Base-by-base conservation (phyloP, 2,797 vertebrate species). In the Pteropus rufus region DNA sequence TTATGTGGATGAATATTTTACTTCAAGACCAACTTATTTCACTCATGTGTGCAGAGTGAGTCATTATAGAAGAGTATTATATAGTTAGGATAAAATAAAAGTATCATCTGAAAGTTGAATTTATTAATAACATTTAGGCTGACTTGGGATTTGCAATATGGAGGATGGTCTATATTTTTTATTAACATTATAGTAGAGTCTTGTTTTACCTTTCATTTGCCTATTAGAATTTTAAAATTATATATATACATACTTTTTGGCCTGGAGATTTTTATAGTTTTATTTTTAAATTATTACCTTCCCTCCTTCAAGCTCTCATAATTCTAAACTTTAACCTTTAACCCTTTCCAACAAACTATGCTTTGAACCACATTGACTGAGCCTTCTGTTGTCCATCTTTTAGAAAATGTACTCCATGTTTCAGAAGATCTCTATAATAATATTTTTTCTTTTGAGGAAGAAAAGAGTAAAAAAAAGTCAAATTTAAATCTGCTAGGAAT, bases 361-460 rank as follows among this genome's bases (percentile, higher is more conserved):
- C 70, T 97, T 97, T 97, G 89, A 93, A 83, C 36, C 21, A 56
- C 85, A 21, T 29, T 60, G 81, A 34, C 31, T 54, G 67, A 88
- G 18, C 7, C 44, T 81, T 93, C 62, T 67, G 58, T 34, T 97
- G 70, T 84, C 97, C 21, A 12, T 62, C 73, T 92, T 93, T 89
- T 73, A 49, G 34, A 88, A 97, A 91, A 90, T 6, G 18, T 69
- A 77, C 29, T 15, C 65, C 23, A 54, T 54, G 86, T 95, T 92
- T 92, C 49, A n/a, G 31, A 10, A 79, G 69, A 10, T n/a, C 73
- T 9, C 49, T 54, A 65, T 89, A 95, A 0, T 16, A 49, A 49
- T 49, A 4, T 97, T 93, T 79, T 85, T 95, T 88, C 54, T 76
- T 94, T 90, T 92, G n/a, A 64, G 34, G 11, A 77, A 58, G 44